phyloP scores from a whole-genome alignment of 2,888 invertebrate species.

The Acanthococcus lagerstroemiae region DNA sequence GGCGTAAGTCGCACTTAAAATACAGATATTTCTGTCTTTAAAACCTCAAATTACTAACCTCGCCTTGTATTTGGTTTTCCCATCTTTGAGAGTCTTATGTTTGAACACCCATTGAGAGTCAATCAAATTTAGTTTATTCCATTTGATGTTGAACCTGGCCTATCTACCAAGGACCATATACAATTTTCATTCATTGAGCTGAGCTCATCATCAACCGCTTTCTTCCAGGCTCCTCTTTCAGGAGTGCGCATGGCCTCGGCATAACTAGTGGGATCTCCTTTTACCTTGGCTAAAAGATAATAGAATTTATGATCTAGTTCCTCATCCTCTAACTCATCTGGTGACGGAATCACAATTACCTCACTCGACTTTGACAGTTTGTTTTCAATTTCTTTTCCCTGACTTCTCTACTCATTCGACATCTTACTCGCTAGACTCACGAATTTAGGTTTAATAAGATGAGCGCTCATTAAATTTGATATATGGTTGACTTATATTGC shows the following conservation, averaged over 20 bases:
- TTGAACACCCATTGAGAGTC: not conserved
- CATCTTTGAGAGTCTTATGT: not conserved
- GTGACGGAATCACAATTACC: no score
- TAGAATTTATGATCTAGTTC: not conserved
- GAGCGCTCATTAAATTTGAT: no score
- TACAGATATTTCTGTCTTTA: not conserved
- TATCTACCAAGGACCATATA: no score
- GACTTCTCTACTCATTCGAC: no score
- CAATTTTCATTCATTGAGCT: not conserved
- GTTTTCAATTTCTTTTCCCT: no score
- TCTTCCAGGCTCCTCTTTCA: not conserved
- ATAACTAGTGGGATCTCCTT: not conserved
- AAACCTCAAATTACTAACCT: not conserved
- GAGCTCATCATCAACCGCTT: not conserved
- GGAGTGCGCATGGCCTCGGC: not conserved
- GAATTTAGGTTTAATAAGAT: no score
- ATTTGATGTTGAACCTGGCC: no score
- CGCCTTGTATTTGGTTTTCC: not conserved
- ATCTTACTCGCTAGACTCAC: no score
- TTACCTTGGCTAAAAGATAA: not conserved
- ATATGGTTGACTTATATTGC: no score
- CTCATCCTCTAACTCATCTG: not conserved
- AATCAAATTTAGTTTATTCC: no score
- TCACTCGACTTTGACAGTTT: no score
- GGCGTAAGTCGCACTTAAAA: no score